These are phyloP conservation scores for Peucedramus taeniatus DNA, from an alignment of 2,113 vertebrate species.

Conservation along the genomic window DNA sequence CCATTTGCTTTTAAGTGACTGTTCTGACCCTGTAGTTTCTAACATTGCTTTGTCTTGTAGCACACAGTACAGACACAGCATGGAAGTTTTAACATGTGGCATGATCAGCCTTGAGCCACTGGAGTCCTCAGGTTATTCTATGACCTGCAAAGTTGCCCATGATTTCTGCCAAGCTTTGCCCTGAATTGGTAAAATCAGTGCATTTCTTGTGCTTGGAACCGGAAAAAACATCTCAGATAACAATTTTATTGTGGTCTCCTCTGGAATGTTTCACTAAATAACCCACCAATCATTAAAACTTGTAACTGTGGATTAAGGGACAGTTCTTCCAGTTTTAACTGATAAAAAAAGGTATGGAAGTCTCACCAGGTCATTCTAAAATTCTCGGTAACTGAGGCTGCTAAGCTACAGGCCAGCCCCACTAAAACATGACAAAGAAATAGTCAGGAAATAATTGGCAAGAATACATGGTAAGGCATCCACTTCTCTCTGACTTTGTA, in stretches of 20 bases:
- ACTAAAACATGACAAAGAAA: neutral
- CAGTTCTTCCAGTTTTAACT: neutral
- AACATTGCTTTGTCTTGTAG: neutral
- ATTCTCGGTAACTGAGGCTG: neutral
- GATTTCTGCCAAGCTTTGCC: neutral
- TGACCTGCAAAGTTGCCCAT: neutral
- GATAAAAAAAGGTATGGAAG: neutral
- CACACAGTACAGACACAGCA: neutral
- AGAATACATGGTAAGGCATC: neutral
- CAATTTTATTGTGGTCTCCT: neutral
- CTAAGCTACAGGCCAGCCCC: neutral
- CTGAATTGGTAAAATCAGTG: neutral
- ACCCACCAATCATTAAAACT: neutral
- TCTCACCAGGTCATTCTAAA: neutral
- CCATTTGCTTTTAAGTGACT: neutral
- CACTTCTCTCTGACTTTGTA: neutral
- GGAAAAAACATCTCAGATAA: neutral
- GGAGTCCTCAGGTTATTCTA: neutral
- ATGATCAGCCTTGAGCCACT: neutral
- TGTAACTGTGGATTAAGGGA: neutral
- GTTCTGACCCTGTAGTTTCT: neutral
- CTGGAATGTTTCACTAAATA: neutral
- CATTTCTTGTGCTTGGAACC: neutral
- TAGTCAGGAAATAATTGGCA: neutral
- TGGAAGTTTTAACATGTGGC: fast-evolving